Conservation (phyloP, 1,140 invertebrate genomes). For the Drosophila bocqueti region DNA sequence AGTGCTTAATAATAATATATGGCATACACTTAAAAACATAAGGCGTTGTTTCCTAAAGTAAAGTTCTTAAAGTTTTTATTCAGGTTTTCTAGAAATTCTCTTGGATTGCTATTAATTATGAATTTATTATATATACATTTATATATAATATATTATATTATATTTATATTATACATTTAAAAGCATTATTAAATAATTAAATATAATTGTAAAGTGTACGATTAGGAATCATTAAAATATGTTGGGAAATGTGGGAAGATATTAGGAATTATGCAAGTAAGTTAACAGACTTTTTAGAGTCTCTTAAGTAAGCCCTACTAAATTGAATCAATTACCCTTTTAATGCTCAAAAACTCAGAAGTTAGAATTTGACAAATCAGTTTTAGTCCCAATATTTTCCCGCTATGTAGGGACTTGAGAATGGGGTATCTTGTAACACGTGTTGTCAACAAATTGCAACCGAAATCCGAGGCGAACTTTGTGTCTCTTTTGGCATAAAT, state of each 20-base stretch:
- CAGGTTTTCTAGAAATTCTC: neutral
- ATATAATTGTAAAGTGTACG: neutral
- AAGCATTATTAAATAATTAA: neutral
- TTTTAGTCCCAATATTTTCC: neutral
- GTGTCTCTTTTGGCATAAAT: conserved; percentile 78
- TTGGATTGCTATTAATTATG: neutral
- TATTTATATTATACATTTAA: neutral
- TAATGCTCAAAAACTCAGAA: neutral
- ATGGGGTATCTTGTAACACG: conserved; percentile 60
- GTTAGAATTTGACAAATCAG: neutral
- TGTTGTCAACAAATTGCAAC: conserved; percentile 80
- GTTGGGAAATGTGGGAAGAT: too few relatives aligned
- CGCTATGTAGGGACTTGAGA: conserved; percentile 9
- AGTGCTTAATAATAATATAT: neutral
- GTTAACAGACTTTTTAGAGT: too few relatives aligned
- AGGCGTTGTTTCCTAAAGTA: too few relatives aligned
- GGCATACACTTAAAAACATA: neutral
- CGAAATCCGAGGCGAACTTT: conserved; percentile 72
- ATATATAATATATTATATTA: too few relatives aligned
- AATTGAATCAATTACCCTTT: neutral
- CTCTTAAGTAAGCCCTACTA: neutral
- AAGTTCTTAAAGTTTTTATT: neutral
- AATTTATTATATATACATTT: neutral
- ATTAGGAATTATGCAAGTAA: too few relatives aligned
- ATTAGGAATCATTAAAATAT: too few relatives aligned